Evolutionary conservation across 2,797 vertebrate species (phyloP), one percentile per base, ranked within the genome.

Genomic region (Austrolebias charrua): DNA sequence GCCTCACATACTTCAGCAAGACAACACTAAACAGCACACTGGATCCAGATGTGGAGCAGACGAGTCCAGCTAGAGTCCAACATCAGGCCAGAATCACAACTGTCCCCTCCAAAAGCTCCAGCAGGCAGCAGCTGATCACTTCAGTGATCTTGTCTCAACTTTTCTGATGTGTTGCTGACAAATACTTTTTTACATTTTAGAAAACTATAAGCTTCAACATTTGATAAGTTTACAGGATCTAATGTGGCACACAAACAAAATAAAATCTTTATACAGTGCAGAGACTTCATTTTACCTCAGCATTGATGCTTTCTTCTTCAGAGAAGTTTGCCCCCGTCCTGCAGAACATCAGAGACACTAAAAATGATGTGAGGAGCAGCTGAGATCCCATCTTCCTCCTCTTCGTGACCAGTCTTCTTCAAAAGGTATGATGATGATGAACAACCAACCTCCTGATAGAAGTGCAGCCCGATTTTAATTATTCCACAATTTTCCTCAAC

Each of bases 271-370:
- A n/a, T n/a, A 16, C 7, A 28, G 20, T 2, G 3, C 18, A 48
- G 47, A 9, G 6, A 35, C 51, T 18, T 35, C 28, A 52, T 29
- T 53, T 1, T 47, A 91, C 90, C 89, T 91, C 88, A 3, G 85
- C 83, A 49, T 59, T 86, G 74, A 90, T 63, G 38, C 15, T 43
- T 8, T 80, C 82, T 1, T 87, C 82, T 62, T 83, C 83, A 1
- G 70, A 72, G 3, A 58, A 68, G 6, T 77, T 63, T 4, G 60
- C 49, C 20, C 44, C 59, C 0, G 69, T 1, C 73, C 71, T 62
- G 73, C 76, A 66, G 61, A 73, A 19, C 44, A 76, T 14, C 64
- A 88, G 35, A 6, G 69, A 62, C 1, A 73, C n/a, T 0, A 44
- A 64, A 0, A 69, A 42, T 3, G 75, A n/a, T 73, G 82, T 55